phyloP scores from a whole-genome alignment of 2,888 invertebrate genomes.

The Ormyrus pomaceus region DNA sequence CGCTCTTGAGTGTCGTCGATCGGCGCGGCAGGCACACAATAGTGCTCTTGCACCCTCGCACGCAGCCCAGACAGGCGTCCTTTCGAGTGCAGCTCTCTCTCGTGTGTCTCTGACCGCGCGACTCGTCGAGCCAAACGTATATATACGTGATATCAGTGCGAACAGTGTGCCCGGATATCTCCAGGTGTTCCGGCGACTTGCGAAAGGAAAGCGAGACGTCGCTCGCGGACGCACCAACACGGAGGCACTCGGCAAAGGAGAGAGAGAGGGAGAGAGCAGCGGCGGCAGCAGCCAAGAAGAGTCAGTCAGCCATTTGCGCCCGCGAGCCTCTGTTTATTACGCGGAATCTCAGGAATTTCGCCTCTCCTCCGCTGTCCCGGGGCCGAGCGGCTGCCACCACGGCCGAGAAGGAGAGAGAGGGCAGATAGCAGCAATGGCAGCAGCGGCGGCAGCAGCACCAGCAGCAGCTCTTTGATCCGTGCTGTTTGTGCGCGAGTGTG shows the following conservation, averaged over 20 bases:
- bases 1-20: too few species aligned
- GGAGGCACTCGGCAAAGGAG: background rate
- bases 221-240: background rate
- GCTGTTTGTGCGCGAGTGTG: too few species aligned
- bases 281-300: slow-evolving; percentile 11
- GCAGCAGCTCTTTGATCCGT: background rate
- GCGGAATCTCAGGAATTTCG: slow-evolving; percentile 39
- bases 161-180: background rate
- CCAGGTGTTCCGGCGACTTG: too few species aligned
- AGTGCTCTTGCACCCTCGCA: too few species aligned
- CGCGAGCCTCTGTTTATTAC: slow-evolving; percentile 30
- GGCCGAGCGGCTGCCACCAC: background rate
- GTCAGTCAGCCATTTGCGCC: slow-evolving; percentile 45
- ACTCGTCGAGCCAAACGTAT: background rate
- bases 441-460: background rate
- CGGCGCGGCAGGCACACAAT: too few species aligned
- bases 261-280: background rate
- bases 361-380: slow-evolving; percentile 4
- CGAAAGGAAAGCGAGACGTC: background rate
- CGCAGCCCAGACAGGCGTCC: too few species aligned
- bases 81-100: too few species aligned
- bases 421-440: background rate
- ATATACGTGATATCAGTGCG: background rate
- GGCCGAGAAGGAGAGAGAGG: slow-evolving; percentile 5
- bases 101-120: background rate